Conservation (phyloP, 2,797 vertebrate species). For the Anas bernieri region DNA sequence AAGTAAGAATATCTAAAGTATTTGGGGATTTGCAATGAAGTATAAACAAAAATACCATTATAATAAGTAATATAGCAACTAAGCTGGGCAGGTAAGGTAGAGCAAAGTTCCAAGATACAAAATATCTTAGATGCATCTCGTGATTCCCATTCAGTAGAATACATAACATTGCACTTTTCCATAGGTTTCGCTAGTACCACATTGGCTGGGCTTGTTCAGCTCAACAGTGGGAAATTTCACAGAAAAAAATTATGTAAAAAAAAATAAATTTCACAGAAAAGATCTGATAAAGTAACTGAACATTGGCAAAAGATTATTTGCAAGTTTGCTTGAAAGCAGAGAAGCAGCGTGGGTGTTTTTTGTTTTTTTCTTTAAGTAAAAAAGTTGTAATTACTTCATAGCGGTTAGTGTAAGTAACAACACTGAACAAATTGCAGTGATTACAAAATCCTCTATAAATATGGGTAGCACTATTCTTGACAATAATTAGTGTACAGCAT, state of each 20-base stretch:
- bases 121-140: neutral
- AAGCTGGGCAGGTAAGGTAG: neutral
- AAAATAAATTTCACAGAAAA: neutral
- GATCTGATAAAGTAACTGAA: neutral
- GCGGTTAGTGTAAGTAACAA: slow-evolving; percentile 59
- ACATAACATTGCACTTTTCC: neutral
- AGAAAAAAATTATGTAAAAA: neutral
- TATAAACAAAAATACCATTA: neutral
- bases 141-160: neutral
- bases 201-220: neutral
- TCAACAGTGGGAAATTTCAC: neutral
- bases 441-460: slow-evolving; percentile 69
- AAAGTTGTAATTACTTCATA: slow-evolving; percentile 66
- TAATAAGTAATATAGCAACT: neutral
- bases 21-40: neutral
- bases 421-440: slow-evolving; percentile 67
- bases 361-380: neutral
- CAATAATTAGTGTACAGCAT: slow-evolving; percentile 54
- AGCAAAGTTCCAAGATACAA: neutral
- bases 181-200: neutral
- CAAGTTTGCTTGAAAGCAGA: neutral
- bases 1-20: neutral
- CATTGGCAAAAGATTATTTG: neutral
- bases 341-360: neutral
- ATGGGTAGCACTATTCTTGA: slow-evolving; percentile 52